Conservation (phyloP, 2,797 vertebrate species). For the Parotocinclus haroldoi region DNA sequence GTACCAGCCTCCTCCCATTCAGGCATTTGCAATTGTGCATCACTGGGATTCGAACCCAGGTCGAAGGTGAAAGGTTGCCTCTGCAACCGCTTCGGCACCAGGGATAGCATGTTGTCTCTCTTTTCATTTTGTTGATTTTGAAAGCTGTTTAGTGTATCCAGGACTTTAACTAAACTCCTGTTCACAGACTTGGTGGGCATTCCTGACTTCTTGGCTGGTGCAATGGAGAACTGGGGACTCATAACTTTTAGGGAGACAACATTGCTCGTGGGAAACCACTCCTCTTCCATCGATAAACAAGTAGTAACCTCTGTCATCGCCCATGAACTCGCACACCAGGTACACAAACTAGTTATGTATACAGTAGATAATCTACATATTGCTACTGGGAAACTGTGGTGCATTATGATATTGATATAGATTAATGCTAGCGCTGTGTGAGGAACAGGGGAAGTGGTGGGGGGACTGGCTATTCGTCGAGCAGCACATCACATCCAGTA, state of each 20-base stretch:
- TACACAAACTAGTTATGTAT: constrained; percentile 43
- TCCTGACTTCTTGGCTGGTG: constrained; percentile 89
- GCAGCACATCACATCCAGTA: too few relatives aligned
- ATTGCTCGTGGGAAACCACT: constrained; percentile 77
- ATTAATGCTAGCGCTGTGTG: too few relatives aligned
- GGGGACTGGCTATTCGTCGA: too few relatives aligned
- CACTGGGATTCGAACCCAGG: too few relatives aligned
- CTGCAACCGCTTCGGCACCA: neutral
- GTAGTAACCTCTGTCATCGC: constrained; percentile 83
- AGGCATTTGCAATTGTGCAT: too few relatives aligned
- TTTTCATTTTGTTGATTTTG: neutral
- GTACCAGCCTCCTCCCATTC: too few relatives aligned
- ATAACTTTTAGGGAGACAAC: constrained; percentile 88
- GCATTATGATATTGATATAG: too few relatives aligned
- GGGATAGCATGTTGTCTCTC: neutral
- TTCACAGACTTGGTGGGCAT: constrained; percentile 88
- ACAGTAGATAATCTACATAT: too few relatives aligned
- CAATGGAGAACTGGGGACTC: constrained; percentile 98
- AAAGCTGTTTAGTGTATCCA: neutral
- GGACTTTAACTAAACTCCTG: neutral
- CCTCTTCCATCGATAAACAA: constrained; percentile 83
- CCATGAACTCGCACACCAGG: constrained; percentile 96
- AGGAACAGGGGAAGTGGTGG: too few relatives aligned
- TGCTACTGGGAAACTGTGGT: too few relatives aligned
- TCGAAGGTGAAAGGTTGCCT: too few relatives aligned